Conservation (phyloP, 1,140 invertebrate species). For the Meteorus sp. region DNA sequence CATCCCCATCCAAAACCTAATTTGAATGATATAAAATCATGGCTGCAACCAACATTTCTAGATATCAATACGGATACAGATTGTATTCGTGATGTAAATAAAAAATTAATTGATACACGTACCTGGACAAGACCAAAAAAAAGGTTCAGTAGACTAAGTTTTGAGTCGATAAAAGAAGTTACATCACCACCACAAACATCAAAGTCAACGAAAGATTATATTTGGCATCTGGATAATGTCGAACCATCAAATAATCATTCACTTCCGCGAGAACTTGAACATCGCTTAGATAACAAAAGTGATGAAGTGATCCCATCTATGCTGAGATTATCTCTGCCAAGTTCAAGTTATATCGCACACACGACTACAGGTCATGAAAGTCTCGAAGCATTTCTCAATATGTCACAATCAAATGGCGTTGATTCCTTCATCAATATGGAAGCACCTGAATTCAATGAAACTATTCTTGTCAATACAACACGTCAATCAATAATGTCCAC, state of each 20-base stretch:
- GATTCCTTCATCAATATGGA: constrained; percentile 49
- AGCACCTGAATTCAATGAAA: constrained; percentile 44
- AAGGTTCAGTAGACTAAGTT: constrained; percentile 46
- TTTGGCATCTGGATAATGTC: no score
- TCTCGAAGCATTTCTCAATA: constrained; percentile 49
- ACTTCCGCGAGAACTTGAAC: not conserved
- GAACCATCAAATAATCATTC: no score
- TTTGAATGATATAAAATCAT: not conserved
- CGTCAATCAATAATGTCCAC: not conserved
- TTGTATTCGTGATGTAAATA: constrained; percentile 33
- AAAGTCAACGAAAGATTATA: no score
- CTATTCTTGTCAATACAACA: constrained; percentile 20
- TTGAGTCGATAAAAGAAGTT: constrained; percentile 49
- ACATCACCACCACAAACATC: constrained; percentile 37
- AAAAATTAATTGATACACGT: constrained; percentile 53
- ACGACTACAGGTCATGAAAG: constrained; percentile 43
- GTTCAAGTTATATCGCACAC: no score
- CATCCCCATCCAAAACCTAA: not conserved
- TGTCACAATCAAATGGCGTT: constrained; percentile 47
- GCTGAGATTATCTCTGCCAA: no score
- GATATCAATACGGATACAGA: no score
- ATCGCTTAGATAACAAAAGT: not conserved
- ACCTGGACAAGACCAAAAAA: constrained; percentile 60
- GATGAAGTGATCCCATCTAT: constrained; percentile 13
- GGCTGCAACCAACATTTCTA: no score